phyloP scores from a whole-genome alignment of 2,888 invertebrate species.

The Agrochola macilenta region DNA sequence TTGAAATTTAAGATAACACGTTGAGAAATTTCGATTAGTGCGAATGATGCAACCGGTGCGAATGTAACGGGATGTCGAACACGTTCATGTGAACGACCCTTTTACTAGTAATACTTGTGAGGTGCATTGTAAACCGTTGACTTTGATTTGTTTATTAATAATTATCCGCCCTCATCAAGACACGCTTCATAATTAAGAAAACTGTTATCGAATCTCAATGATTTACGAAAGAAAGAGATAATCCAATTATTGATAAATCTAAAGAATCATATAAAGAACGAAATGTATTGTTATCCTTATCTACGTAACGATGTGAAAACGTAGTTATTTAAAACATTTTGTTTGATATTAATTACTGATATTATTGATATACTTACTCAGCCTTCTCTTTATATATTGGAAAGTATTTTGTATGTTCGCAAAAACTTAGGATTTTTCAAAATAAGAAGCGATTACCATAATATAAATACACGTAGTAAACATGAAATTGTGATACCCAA shows the following conservation, averaged over 20 bases:
- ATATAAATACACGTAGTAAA: too few relatives aligned
- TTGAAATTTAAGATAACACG: conserved; percentile 84
- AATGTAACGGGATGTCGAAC: conserved; percentile 79
- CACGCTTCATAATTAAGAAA: conserved; percentile 6
- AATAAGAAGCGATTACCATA: too few relatives aligned
- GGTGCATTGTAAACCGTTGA: conserved; percentile 46
- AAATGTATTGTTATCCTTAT: conserved; percentile 32
- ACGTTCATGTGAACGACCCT: conserved; percentile 74
- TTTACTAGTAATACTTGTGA: conserved; percentile 67
- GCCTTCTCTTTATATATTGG: too few relatives aligned
- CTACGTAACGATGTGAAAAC: background rate
- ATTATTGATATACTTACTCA: too few relatives aligned
- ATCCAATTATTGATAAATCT: background rate
- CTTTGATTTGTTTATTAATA: conserved; percentile 53
- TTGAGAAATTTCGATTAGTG: conserved; percentile 86
- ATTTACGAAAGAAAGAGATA: conserved; percentile 22
- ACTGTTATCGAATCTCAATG: conserved; percentile 10
- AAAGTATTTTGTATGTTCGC: too few relatives aligned
- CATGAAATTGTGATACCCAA: too few relatives aligned
- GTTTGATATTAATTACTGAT: background rate
- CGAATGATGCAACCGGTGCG: conserved; percentile 80
- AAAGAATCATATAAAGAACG: background rate
- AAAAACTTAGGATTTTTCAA: too few relatives aligned
- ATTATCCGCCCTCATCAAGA: conserved; percentile 27
- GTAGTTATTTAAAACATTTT: background rate